phyloP scores from a whole-genome alignment of 35 echinoderm and acorn worm species.

The Ophiothrix spiculata region DNA sequence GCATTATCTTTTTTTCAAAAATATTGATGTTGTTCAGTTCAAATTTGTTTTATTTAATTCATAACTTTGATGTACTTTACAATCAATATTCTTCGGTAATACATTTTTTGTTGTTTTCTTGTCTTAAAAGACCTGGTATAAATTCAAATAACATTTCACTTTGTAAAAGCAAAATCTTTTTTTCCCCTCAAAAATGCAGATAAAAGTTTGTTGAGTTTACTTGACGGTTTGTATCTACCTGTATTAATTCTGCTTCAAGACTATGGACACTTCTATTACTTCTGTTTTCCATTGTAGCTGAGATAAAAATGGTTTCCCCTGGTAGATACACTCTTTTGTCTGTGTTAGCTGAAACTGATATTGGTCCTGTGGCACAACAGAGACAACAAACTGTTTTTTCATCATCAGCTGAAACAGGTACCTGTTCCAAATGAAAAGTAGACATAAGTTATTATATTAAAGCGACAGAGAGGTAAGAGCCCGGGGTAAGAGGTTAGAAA shows the following conservation, averaged over 20 bases:
- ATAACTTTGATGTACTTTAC: too few relatives aligned
- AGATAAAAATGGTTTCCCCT: slow-evolving; percentile 86
- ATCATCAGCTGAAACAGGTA: slow-evolving; percentile 68
- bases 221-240: slow-evolving; percentile 48
- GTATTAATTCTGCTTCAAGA: slow-evolving; percentile 91
- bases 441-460: background rate
- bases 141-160: too few relatives aligned
- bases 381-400: slow-evolving; percentile 97
- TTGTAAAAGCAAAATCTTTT: too few relatives aligned
- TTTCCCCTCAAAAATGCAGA: too few relatives aligned
- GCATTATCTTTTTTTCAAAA: too few relatives aligned
- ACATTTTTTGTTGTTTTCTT: too few relatives aligned
- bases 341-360: slow-evolving; percentile 75
- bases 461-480: background rate
- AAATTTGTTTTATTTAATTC: too few relatives aligned
- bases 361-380: slow-evolving; percentile 96
- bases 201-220: background rate
- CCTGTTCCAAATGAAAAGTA: too few relatives aligned
- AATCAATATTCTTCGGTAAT: too few relatives aligned
- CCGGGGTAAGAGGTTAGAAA: too few relatives aligned
- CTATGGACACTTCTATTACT: slow-evolving; percentile 86
- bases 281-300: slow-evolving; percentile 85
- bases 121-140: too few relatives aligned
- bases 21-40: too few relatives aligned
- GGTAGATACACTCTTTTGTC: slow-evolving; percentile 87